These are phyloP conservation scores for Anableps anableps DNA, from an alignment of 2,797 vertebrate species.

Conservation along the genomic window DNA sequence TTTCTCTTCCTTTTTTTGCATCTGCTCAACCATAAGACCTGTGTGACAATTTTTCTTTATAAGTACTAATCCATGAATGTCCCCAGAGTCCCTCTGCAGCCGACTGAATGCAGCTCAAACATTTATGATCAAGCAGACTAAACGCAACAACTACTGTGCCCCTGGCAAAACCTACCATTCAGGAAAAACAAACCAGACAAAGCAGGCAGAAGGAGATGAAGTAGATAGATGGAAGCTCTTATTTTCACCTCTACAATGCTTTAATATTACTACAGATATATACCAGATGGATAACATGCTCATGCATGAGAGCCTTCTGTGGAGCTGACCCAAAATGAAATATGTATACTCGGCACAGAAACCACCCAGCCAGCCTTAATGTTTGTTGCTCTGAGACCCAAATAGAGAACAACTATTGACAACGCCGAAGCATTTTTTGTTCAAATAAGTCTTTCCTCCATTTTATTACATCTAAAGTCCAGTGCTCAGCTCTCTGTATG, in stretches of 20 bases:
- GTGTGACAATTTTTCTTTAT: neutral
- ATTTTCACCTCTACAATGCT: neutral
- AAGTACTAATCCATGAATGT: neutral
- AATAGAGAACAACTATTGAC: constrained; percentile 16
- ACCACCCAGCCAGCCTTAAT: neutral
- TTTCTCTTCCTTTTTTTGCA: neutral
- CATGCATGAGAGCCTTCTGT: neutral
- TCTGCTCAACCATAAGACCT: neutral
- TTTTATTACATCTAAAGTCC: constrained; percentile 27
- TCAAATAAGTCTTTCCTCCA: constrained; percentile 17
- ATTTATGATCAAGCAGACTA: constrained; percentile 10
- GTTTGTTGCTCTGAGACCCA: constrained; percentile 13
- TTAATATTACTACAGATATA: neutral
- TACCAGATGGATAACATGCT: neutral
- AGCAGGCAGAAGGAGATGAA: neutral
- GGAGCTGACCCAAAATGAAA: neutral
- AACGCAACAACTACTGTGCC: neutral
- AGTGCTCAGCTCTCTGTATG: constrained; percentile 26
- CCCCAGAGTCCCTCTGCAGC: neutral
- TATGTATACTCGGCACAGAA: neutral
- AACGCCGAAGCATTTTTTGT: constrained; percentile 34
- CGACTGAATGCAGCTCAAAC: constrained; percentile 2
- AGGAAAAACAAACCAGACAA: neutral
- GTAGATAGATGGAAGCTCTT: neutral
- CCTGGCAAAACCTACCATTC: neutral